A percentile compares a stretch with the other conserved stretches of the same genome.
Conservation (phyloP, 2,888 invertebrate species). For the Limnephilus lunatus region DNA sequence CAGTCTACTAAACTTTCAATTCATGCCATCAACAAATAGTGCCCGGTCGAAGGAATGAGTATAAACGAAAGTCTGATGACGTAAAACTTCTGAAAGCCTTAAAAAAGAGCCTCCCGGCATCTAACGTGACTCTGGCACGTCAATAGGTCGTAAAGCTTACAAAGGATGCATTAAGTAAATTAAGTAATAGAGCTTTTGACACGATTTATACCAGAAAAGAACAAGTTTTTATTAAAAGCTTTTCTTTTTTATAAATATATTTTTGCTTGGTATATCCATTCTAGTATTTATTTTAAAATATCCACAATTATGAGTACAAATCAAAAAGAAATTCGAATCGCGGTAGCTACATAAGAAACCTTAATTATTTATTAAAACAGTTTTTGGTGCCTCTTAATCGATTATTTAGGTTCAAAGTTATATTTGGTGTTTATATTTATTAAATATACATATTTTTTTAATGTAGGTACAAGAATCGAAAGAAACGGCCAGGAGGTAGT, state of each 20-base stretch:
- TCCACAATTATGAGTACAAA: too few species aligned
- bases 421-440: too few species aligned
- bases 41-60: conserved; percentile 4
- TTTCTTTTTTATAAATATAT: neutral
- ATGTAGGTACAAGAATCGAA: too few species aligned
- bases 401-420: too few species aligned
- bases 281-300: neutral
- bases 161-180: conserved; percentile 65
- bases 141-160: conserved; percentile 63
- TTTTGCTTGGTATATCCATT: neutral
- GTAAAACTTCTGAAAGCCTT: conserved; percentile 41
- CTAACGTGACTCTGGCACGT: conserved; percentile 55
- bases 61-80: conserved; percentile 41
- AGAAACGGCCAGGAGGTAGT: too few species aligned
- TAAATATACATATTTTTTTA: too few species aligned
- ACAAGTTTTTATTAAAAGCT: neutral
- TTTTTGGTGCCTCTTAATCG: too few species aligned
- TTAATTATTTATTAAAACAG: too few species aligned
- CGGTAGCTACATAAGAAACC: too few species aligned
- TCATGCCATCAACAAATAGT: neutral
- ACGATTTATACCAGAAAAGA: neutral
- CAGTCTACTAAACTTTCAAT: neutral
- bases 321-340: too few species aligned
- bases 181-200: conserved; percentile 57
- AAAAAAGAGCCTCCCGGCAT: conserved; percentile 39